phyloP scores from a whole-genome alignment of 2,797 vertebrate species.

The Anolis apletophallus region DNA sequence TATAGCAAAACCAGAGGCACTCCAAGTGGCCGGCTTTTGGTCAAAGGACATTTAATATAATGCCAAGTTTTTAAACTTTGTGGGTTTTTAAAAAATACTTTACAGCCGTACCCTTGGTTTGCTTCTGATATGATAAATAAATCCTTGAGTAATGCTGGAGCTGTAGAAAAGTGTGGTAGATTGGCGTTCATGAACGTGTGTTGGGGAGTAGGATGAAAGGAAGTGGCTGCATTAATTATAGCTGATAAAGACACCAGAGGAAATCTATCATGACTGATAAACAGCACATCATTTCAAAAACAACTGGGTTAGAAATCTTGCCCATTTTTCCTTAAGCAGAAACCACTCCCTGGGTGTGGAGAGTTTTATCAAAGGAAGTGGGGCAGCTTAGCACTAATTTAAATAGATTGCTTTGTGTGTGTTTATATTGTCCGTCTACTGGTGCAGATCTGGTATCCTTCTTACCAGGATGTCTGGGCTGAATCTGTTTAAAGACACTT shows the following conservation, averaged over 20 bases:
- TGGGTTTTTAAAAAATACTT: too few relatives aligned
- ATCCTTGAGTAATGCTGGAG: conserved; percentile 10
- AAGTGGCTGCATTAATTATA: conserved; percentile 44
- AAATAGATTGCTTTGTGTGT: conserved; percentile 18
- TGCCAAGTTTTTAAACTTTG: too few relatives aligned
- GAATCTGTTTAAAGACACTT: conserved; percentile 5
- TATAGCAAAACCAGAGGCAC: too few relatives aligned
- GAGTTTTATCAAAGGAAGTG: conserved; percentile 39
- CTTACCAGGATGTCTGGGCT: conserved; percentile 11
- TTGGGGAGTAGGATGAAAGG: conserved; percentile 41
- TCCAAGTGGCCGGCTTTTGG: too few relatives aligned
- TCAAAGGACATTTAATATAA: too few relatives aligned
- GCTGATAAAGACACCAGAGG: conserved; percentile 50
- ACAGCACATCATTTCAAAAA: conserved; percentile 48
- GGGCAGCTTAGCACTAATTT: conserved; percentile 45
- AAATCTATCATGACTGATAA: conserved; percentile 48
- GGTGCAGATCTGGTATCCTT: not conserved
- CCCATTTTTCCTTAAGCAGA: conserved; percentile 34
- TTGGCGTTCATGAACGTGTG: conserved; percentile 12
- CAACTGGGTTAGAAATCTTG: conserved; percentile 34
- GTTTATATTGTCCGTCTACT: conserved; percentile 46
- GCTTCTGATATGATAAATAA: too few relatives aligned
- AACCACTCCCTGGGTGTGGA: conserved; percentile 42
- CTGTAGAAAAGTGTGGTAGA: conserved; percentile 33
- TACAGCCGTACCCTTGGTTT: too few relatives aligned